Conservation (phyloP, 2,797 vertebrate genomes). For the Microctenopoma lineatum region DNA sequence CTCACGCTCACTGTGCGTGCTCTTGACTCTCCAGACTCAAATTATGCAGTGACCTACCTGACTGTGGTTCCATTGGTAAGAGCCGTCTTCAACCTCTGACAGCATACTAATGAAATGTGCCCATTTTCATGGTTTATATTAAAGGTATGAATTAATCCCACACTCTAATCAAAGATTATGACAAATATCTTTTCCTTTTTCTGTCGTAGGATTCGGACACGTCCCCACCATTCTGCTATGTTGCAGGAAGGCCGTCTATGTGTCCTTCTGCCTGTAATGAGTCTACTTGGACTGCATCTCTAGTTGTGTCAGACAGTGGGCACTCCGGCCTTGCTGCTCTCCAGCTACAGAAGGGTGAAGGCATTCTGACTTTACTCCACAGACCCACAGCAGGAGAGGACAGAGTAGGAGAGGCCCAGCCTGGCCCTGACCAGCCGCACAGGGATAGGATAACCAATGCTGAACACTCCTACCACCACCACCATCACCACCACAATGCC, state of each 20-base stretch:
- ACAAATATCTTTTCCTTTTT: conserved; percentile 8
- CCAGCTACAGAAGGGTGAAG: conserved; percentile 75
- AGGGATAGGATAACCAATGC: conserved; percentile 3
- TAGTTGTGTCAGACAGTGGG: conserved; percentile 78
- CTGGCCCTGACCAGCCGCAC: not conserved
- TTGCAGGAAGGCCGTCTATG: conserved; percentile 49
- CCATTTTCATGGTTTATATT: not conserved
- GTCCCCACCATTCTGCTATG: conserved; percentile 76
- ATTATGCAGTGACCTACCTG: conserved; percentile 83
- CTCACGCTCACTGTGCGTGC: conserved; percentile 81
- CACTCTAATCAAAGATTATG: not conserved
- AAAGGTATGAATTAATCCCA: not conserved
- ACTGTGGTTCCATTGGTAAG: conserved; percentile 76
- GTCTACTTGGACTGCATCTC: conserved; percentile 76
- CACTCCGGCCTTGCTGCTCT: conserved; percentile 80
- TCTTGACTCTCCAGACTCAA: conserved; percentile 72
- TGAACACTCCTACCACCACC: not conserved
- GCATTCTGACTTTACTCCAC: conserved; percentile 69
- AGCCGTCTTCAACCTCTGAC: conserved; percentile 28
- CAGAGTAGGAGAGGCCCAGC: not conserved
- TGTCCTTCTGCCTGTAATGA: conserved; percentile 69
- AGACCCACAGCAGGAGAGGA: conserved; percentile 36
- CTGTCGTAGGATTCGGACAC: conserved; percentile 73
- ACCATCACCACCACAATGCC: conserved; percentile 22
- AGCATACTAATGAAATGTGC: not conserved